Evolutionary conservation across 2,797 vertebrate species (phyloP).

Genomic region (Sitta carolinensis): DNA sequence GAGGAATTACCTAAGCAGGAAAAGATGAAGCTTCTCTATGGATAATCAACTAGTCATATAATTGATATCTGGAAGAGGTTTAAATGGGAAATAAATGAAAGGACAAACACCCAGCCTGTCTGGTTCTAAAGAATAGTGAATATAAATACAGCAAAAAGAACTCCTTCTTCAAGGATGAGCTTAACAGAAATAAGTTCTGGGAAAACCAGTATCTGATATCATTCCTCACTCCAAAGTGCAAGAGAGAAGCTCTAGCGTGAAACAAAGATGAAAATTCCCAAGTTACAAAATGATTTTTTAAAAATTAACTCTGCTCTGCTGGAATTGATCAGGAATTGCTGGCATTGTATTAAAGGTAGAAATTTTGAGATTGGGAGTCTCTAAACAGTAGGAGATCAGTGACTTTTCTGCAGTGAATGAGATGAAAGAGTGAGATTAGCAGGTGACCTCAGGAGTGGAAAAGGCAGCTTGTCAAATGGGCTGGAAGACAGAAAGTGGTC

Average conservation of each 20-base stretch:
- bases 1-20: conserved; percentile 7
- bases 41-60: conserved; percentile 16
- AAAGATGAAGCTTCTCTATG: neutral
- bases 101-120: neutral
- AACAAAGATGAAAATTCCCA: neutral
- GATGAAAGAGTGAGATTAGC: neutral
- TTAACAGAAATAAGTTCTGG: neutral
- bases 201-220: neutral
- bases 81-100: conserved; percentile 1
- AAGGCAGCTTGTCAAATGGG: neutral
- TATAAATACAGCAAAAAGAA: neutral
- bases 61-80: neutral
- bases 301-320: neutral
- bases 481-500: neutral
- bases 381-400: neutral
- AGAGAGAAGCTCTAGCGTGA: neutral
- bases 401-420: neutral
- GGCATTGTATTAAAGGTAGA: neutral
- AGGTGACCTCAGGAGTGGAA: neutral
- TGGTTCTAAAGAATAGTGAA: neutral
- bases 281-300: neutral
- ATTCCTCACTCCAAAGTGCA: neutral
- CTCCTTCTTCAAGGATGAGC: neutral
- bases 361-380: neutral
- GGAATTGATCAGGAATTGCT: neutral